Conservation (phyloP, 1,140 invertebrate genomes). For the Drosophila albomicans region DNA sequence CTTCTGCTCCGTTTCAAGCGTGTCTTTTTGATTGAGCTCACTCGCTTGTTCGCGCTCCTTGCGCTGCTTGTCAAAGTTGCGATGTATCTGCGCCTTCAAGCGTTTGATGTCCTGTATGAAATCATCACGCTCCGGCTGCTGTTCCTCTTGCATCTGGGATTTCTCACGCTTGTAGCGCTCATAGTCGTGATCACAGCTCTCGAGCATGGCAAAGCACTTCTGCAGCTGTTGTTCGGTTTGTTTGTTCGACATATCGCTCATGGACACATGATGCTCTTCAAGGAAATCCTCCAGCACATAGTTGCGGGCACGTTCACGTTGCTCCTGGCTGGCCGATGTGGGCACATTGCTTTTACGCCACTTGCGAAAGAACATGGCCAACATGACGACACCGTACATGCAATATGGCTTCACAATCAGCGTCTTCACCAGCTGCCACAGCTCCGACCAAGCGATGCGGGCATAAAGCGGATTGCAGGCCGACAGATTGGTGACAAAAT, state of each 20-base stretch:
- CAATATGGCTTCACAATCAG: conserved; percentile 81
- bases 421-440: conserved; percentile 78
- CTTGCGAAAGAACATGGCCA: conserved; percentile 82
- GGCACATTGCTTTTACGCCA: conserved; percentile 73
- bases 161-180: conserved; percentile 76
- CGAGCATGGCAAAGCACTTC: conserved; percentile 70
- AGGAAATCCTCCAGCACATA: conserved; percentile 83
- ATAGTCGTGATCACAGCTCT: conserved; percentile 77
- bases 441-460: conserved; percentile 64
- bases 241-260: conserved; percentile 78
- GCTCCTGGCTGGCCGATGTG: conserved; percentile 56
- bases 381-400: conserved; percentile 82
- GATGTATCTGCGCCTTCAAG: conserved; percentile 74
- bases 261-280: conserved; percentile 80
- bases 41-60: conserved; percentile 55
- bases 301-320: conserved; percentile 75
- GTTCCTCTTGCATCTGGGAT: conserved; percentile 61
- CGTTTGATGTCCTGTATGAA: conserved; percentile 80
- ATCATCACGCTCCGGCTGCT: conserved; percentile 59
- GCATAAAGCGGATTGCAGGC: conserved; percentile 75
- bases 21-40: conserved; percentile 35
- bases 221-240: conserved; percentile 77
- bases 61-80: conserved; percentile 65
- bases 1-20: neutral
- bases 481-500: conserved; percentile 70